Evolutionary conservation across 2,888 invertebrate genomes (phyloP).

Genomic region (Sthenelais limicola): DNA sequence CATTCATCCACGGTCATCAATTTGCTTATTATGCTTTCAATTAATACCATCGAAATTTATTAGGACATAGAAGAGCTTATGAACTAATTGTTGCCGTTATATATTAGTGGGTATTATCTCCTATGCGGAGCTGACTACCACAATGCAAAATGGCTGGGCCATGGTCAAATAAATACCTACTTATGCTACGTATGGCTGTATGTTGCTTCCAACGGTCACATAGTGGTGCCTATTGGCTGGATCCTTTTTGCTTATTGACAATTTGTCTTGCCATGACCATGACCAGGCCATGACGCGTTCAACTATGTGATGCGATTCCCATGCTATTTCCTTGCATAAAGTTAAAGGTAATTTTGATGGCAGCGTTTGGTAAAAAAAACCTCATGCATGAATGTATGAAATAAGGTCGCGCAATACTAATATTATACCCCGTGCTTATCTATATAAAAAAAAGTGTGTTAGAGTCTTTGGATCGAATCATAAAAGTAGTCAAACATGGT

Average conservation of each 20-base stretch:
- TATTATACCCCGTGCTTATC: too few relatives aligned
- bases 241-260: conserved; percentile 38
- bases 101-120: conserved; percentile 35
- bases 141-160: not conserved
- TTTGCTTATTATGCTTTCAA: conserved; percentile 36
- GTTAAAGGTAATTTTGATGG: too few relatives aligned
- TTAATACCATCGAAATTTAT: conserved; percentile 37
- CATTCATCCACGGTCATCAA: conserved; percentile 12
- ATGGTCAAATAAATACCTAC: conserved; percentile 3
- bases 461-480: too few relatives aligned
- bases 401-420: too few relatives aligned
- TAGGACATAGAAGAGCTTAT: conserved; percentile 2
- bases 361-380: too few relatives aligned
- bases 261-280: conserved; percentile 25
- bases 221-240: conserved; percentile 19
- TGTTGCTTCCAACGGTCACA: conserved; percentile 3
- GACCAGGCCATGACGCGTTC: conserved; percentile 8
- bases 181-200: conserved; percentile 2
- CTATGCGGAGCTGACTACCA: not conserved
- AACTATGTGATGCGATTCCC: conserved; percentile 30
- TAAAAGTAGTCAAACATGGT: too few relatives aligned
- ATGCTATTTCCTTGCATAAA: conserved; percentile 11
- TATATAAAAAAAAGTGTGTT: too few relatives aligned
- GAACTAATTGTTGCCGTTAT: conserved; percentile 39
- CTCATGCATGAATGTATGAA: too few relatives aligned